Base-by-base conservation (phyloP, 1,140 invertebrate genomes). In the Dendroctonus ponderosae region DNA sequence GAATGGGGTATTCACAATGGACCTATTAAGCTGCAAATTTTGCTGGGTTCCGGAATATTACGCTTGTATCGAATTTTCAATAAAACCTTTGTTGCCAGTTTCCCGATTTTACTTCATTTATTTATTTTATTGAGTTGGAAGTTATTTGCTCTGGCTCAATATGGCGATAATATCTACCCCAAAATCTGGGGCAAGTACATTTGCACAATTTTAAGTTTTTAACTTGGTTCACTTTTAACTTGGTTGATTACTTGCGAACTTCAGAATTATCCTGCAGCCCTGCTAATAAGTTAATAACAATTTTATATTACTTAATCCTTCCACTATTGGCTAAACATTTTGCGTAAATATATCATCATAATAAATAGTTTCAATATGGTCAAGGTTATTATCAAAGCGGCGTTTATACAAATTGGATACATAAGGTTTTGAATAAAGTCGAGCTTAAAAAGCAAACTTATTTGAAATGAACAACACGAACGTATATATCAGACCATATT, bases 161-260 rank as follows among this genome's bases (percentile, higher is more conserved):
- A 37, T 54, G n/a, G 40, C 52, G 26, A 54, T 54, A 54, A 54
- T 57, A 57, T 57, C 42, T 40, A 57, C 60, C 49, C 60, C 15
- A 38, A 62, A 39, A 62, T 52, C 60, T 62, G 40, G 46, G 50
- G 44, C 62, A 56, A 57, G 39, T 63, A 53, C 53, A 44, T 63
- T 65, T 65, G 49, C 58, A 40, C 62, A 65, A 57, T 65, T 63
- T 65, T 56, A 26, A 26, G 53, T 65, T 65, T 65, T 49, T 50
- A 65, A 65, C 14, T 65, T 57, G n/a, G 62, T 57, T 65, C 62
- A 26, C 26, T 65, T 65, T 49, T 50, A 65, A 65, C 14, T 65
- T 57, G n/a, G 62, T 57, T 65, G 46, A 65, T 65, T 65, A 65
- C 51, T 65, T 54, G 62, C 58, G 52, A 53, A 52, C 53, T 65